Base-by-base conservation (phyloP, 2,888 invertebrate species). In the Nesidiocoris tenuis region DNA sequence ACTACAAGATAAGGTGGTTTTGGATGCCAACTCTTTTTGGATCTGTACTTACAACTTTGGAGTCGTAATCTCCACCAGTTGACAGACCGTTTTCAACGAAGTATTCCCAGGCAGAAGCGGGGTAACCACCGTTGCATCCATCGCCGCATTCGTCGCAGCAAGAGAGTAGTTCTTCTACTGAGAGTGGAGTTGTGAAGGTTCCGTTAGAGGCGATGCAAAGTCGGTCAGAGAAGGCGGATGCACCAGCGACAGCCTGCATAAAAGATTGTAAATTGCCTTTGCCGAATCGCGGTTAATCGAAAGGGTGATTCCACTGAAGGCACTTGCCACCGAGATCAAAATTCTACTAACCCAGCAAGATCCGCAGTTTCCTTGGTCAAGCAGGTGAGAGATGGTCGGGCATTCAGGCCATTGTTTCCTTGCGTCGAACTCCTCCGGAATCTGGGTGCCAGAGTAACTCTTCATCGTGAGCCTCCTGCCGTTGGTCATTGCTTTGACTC, bases 191-290 rank as follows among this genome's bases (percentile, higher is more conserved):
- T 82, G 92, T 87, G n/a, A 86, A 83, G 18, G 87, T 86, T 21
- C 89, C 93, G 63, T 90, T 87, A 0, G 91, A 91, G 81, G 90
- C 90, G 80, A 94, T 94, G 84, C 95, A 96, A 23, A 90, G 87
- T 72, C 95, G 87, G 84, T 95, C 95, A 2, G 94, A 92, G 91
- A 95, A 95, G 0, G 94, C 92, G 83, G 93, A 93, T 0, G 93
- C 94, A 12, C 94, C 94, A 23, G 93, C 95, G 83, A 95, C 94
- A 1, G 95, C 95, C 89, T 88, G 72, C 2, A 61, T 5, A 61
- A 17, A 21, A 21, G 56, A 17, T 23, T 7, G 18, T 63, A 17
- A 63, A 63, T n/a, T n/a, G n/a, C n/a, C n/a, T n/a, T n/a, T n/a
- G n/a, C n/a, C n/a, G n/a, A n/a, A n/a, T n/a, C n/a, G n/a, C n/a